These are phyloP conservation scores for Aporophyla lueneburgensis DNA, from an alignment of 2,888 invertebrate species.

Conservation along the genomic window DNA sequence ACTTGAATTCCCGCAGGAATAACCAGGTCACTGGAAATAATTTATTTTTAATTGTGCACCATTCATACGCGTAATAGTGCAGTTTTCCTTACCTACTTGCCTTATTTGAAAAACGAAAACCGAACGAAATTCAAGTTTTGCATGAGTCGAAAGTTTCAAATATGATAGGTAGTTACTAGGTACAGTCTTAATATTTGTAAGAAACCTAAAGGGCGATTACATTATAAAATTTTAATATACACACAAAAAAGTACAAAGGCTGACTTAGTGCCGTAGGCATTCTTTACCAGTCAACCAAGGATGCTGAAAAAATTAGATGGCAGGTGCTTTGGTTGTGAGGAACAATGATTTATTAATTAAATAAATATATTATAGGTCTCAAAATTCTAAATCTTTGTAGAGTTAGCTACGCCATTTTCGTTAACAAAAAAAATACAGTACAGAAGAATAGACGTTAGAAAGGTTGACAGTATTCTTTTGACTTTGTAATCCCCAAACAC, in stretches of 20 bases:
- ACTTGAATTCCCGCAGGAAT: constrained; percentile 31
- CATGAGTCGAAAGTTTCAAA: too few species aligned
- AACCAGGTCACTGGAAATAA: constrained; percentile 26
- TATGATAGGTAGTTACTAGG: not conserved
- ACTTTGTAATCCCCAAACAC: constrained; percentile 9
- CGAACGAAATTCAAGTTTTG: not conserved
- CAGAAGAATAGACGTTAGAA: not conserved
- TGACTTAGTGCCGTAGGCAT: too few species aligned
- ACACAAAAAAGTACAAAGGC: too few species aligned
- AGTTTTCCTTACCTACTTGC: not conserved
- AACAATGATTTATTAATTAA: too few species aligned
- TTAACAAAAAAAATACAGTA: not conserved
- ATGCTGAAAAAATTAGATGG: too few species aligned
- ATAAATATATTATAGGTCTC: too few species aligned
- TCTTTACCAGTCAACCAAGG: too few species aligned
- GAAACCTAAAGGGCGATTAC: too few species aligned
- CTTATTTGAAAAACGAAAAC: not conserved
- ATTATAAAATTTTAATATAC: too few species aligned
- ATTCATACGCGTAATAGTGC: not conserved
- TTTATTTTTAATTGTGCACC: constrained; percentile 29
- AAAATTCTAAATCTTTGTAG: not conserved
- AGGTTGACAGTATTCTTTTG: constrained; percentile 7
- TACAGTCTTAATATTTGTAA: not conserved
- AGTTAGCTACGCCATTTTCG: not conserved
- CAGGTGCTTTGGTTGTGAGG: too few species aligned